Evolutionary conservation across 2,797 vertebrate species (phyloP).

Genomic region (Monodelphis domestica): DNA sequence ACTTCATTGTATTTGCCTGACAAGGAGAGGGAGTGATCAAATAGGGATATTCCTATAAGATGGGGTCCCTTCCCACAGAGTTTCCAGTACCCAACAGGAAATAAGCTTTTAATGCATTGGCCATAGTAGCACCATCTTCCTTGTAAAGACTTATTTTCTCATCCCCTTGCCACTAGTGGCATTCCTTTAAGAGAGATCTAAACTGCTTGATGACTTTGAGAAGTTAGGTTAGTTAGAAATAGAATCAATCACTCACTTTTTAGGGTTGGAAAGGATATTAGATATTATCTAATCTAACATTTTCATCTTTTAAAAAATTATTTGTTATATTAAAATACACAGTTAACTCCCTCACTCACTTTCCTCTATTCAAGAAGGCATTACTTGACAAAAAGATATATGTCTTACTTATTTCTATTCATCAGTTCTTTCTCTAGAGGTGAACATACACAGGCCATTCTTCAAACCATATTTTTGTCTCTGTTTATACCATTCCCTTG

Average conservation of each 20-base stretch:
- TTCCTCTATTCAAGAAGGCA: no score
- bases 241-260: background rate
- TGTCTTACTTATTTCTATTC: no score
- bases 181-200: background rate
- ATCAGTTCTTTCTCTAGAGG: no score
- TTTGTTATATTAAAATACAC: no score
- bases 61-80: no score
- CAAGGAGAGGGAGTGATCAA: background rate
- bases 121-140: no score
- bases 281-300: background rate
- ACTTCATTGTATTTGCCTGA: background rate
- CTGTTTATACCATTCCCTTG: no score
- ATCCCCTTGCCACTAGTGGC: background rate
- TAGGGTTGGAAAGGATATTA: background rate
- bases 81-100: accelerated
- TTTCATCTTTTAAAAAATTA: no score
- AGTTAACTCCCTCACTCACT: no score
- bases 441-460: no score
- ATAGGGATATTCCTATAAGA: background rate
- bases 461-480: no score
- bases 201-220: background rate
- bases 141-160: background rate
- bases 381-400: no score
- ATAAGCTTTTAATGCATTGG: background rate
- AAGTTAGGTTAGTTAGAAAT: background rate